Percentiles rank a stretch among this genome's conserved stretches.
These are phyloP conservation scores for Ophion slaviceki DNA, from an alignment of 2,888 invertebrate species.

Conservation along the genomic window DNA sequence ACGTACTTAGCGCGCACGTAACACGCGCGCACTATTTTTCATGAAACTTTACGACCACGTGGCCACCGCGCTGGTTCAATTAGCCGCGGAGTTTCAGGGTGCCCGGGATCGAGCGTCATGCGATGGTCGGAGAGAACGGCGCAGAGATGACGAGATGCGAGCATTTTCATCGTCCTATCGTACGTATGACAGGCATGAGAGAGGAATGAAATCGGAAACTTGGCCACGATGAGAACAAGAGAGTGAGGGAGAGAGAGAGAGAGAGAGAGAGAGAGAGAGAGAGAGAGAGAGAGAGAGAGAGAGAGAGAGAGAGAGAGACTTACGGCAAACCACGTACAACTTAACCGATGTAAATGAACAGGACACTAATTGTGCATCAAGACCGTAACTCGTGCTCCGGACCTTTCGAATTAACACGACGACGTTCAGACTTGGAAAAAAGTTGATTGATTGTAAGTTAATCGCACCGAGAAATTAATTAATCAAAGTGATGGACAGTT, in stretches of 20 bases:
- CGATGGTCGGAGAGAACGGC: slow-evolving; percentile 7
- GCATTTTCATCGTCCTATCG: background rate
- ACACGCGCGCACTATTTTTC: slow-evolving; percentile 15
- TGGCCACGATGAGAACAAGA: background rate
- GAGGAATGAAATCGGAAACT: slow-evolving; percentile 22
- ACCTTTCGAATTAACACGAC: background rate
- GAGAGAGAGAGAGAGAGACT: background rate
- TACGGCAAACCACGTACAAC: slow-evolving; percentile 9
- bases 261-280: background rate
- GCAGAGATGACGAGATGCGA: slow-evolving; percentile 11
- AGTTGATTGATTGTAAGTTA: background rate
- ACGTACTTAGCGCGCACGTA: background rate
- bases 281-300: background rate
- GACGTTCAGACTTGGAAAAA: too few relatives aligned
- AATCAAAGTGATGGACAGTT: background rate
- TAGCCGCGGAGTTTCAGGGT: slow-evolving; percentile 34
- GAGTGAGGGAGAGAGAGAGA: background rate
- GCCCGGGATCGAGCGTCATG: slow-evolving; percentile 24
- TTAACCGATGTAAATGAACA: slow-evolving; percentile 3
- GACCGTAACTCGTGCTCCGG: slow-evolving; percentile 4
- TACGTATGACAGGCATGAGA: background rate
- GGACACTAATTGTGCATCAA: background rate
- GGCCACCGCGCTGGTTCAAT: slow-evolving; percentile 58
- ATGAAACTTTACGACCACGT: slow-evolving; percentile 35
- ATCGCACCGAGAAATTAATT: background rate